Evolutionary conservation across 2,797 vertebrate species (phyloP).

Genomic region (Psittacula derbiana): DNA sequence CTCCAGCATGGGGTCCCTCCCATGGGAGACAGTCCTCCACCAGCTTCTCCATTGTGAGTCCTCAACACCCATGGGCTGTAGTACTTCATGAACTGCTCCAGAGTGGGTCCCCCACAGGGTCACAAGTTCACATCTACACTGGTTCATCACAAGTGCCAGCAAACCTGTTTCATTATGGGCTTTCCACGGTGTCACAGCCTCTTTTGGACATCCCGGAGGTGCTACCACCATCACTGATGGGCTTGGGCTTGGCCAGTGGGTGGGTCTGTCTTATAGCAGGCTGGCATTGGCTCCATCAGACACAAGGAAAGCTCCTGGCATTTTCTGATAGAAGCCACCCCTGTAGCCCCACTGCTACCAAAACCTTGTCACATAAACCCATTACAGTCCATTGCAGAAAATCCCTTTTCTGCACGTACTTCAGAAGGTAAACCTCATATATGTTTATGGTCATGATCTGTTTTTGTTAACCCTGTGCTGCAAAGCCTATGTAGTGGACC

Average conservation of each 20-base stretch:
- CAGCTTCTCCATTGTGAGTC: background rate
- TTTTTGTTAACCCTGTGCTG: background rate
- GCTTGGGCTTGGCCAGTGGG: background rate
- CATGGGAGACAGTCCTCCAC: background rate
- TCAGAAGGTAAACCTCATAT: background rate
- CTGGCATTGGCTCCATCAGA: background rate
- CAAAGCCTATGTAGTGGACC: background rate
- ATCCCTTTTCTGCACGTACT: background rate
- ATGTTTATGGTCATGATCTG: background rate
- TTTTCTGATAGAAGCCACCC: background rate
- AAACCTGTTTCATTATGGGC: background rate
- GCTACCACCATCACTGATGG: background rate
- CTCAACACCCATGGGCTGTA: background rate
- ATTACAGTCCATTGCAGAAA: background rate
- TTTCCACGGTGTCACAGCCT: rapidly evolving
- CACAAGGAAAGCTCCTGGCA: background rate
- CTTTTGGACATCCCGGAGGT: background rate
- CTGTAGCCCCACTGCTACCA: background rate
- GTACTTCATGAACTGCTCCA: background rate
- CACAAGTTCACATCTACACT: background rate
- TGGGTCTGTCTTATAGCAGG: background rate
- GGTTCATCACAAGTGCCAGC: background rate
- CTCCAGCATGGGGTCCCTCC: background rate
- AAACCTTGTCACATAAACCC: background rate
- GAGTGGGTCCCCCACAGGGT: background rate